Conservation (phyloP, 2,797 vertebrate genomes). For the Benthosema pterotum region DNA sequence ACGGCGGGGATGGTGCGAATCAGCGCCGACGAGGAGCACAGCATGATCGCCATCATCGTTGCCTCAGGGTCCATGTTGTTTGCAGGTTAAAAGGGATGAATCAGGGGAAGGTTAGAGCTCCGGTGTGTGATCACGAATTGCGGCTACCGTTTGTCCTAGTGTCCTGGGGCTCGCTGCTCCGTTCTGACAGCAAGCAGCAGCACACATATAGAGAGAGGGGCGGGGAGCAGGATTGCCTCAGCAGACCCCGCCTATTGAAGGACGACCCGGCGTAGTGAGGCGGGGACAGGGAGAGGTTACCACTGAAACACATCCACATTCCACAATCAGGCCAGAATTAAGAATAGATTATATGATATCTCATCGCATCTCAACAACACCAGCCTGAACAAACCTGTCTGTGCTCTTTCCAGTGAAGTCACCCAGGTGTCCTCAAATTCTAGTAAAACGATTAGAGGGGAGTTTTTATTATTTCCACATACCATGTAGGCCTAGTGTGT, state of each 20-base stretch:
- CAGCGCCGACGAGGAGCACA: constrained; percentile 28
- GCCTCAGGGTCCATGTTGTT: constrained; percentile 61
- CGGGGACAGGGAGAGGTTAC: constrained; percentile 3
- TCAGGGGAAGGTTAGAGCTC: constrained; percentile 21
- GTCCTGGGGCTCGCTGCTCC: constrained; percentile 28
- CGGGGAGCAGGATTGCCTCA: not conserved
- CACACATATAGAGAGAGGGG: constrained; percentile 3
- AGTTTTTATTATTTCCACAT: too few species aligned
- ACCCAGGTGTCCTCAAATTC: too few species aligned
- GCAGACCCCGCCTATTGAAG: constrained; percentile 50
- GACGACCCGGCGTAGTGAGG: constrained; percentile 12
- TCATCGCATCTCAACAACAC: too few species aligned
- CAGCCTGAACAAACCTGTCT: too few species aligned
- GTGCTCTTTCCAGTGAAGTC: too few species aligned
- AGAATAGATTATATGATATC: too few species aligned
- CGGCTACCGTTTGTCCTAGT: constrained; percentile 1
- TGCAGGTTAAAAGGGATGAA: constrained; percentile 31
- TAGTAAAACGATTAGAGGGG: too few species aligned
- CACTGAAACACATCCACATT: not conserved
- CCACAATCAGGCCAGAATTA: too few species aligned
- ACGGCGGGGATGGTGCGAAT: constrained; percentile 15
- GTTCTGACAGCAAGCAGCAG: constrained; percentile 22
- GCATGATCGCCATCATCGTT: not conserved
- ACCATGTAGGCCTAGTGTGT: too few species aligned
- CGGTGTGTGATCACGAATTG: constrained; percentile 37